Evolutionary conservation across 2,888 invertebrate species (phyloP).

Genomic region (Lamellibrachia columna): DNA sequence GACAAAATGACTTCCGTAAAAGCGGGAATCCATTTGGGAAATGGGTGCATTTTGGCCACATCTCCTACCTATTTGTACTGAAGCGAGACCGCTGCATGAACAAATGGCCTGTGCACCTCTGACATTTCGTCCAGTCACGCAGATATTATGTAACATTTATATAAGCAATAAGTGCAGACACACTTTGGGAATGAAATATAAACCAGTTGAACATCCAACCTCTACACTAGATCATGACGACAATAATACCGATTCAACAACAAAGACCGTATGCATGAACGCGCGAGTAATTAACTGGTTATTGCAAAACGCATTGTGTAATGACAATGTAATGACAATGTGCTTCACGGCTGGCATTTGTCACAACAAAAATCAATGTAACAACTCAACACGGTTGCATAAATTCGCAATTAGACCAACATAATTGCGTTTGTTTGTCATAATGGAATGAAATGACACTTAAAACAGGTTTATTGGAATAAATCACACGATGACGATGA

Average conservation of each 20-base stretch:
- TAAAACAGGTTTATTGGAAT: background rate
- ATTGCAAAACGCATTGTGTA: background rate
- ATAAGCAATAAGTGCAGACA: background rate
- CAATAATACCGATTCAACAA: background rate
- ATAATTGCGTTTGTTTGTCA: background rate
- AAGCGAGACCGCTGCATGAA: background rate
- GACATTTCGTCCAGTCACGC: background rate
- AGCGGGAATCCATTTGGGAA: background rate
- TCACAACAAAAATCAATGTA: background rate
- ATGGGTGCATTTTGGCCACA: background rate
- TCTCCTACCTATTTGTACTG: background rate
- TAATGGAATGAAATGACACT: background rate
- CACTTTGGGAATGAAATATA: background rate
- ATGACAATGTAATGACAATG: background rate
- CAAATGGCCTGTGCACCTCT: background rate
- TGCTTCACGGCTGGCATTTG: background rate
- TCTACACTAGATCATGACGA: background rate
- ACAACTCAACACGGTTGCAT: background rate
- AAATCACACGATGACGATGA: background rate
- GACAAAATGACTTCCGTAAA: background rate
- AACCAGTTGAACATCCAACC: background rate
- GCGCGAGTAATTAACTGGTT: background rate
- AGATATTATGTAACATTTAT: background rate
- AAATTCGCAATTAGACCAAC: background rate
- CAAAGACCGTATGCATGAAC: background rate